A percentile compares a stretch with the other conserved stretches of the same genome.
Evolutionary conservation across 1,140 invertebrate species (phyloP).

Genomic region (Ceratitis capitata): DNA sequence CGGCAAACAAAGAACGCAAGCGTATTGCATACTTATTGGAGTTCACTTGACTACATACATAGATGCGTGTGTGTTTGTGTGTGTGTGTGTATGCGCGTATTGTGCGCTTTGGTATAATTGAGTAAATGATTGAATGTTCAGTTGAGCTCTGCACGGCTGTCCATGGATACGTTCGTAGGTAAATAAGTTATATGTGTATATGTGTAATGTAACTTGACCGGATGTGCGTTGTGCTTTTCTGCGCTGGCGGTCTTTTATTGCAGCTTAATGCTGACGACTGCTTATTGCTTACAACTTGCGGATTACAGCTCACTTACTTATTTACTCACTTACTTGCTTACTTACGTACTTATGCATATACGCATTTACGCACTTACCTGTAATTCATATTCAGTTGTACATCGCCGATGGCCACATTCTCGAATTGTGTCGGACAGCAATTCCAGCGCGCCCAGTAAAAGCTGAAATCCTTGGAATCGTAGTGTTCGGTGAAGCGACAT

Average conservation of each 20-base stretch:
- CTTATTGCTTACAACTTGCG: background rate
- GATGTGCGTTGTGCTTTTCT: too few relatives aligned
- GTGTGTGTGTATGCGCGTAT: background rate
- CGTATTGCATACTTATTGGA: background rate
- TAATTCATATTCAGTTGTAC: slow-evolving; percentile 81
- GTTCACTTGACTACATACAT: background rate
- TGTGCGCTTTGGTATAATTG: background rate
- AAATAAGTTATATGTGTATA: background rate
- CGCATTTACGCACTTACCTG: slow-evolving; percentile 70
- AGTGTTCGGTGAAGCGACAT: slow-evolving; percentile 79
- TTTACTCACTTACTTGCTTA: background rate
- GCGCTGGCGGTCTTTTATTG: background rate
- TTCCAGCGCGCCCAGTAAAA: slow-evolving; percentile 79
- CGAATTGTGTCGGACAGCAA: slow-evolving; percentile 72
- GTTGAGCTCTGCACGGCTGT: background rate
- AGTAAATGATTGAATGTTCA: background rate
- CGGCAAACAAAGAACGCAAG: background rate
- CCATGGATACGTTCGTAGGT: background rate
- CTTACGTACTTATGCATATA: background rate
- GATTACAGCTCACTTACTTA: background rate
- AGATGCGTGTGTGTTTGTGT: background rate
- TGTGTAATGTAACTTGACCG: background rate
- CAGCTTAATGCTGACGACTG: background rate
- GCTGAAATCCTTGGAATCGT: slow-evolving; percentile 70
- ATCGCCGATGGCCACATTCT: slow-evolving; percentile 82